Base-by-base conservation (phyloP, 2,113 vertebrate genomes). In the Brachyhypopomus occidentalis region DNA sequence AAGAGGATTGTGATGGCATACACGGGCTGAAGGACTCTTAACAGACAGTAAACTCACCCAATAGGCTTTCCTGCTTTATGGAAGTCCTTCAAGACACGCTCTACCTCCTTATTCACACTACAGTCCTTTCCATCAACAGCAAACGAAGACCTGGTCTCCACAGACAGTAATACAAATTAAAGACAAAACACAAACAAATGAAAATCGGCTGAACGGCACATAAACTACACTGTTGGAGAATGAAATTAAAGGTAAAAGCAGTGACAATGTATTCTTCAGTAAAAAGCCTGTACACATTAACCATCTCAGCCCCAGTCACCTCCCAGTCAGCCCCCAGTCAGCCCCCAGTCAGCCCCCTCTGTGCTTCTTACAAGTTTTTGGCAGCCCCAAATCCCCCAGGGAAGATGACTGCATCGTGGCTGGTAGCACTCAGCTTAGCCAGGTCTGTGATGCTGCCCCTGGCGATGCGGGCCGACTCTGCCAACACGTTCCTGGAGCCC, bases 101-200 rank as follows among this genome's bases (percentile, higher is more conserved):
- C 94, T n/a, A 97, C 94, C 0, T 96, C 95, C 27, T 8, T 9
- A 17, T 94, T 90, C 23, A 96, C 93, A 5, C 78, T 90, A 91
- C 94, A 97, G 64, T 95, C 93, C 22, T 92, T 94, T 20, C 96
- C 95, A 34, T 96, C 94, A 59, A 94, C 89, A 1, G 95, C 95
- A 83, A 96, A 97, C 0, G 95, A 95, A 52, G 94, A 96, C 86
- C 96, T 96, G 85, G 30, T 86, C 79, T 58, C n/a, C n/a, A 9
- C 1, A 52, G 45, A 52, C 41, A 48, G 9, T 48, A 4, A 48
- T 20, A 73, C 62, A 64, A 16, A 59, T 30, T 30, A 22, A 67
- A 38, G 4, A 69, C 16, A 36, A 22, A 56, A 11, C 5, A 52
- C 16, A 73, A 52, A 75, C 25, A 14, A 19, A 70, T 63, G 12